phyloP scores from a whole-genome alignment of 2,888 invertebrate genomes.

The Oligia latruncula region DNA sequence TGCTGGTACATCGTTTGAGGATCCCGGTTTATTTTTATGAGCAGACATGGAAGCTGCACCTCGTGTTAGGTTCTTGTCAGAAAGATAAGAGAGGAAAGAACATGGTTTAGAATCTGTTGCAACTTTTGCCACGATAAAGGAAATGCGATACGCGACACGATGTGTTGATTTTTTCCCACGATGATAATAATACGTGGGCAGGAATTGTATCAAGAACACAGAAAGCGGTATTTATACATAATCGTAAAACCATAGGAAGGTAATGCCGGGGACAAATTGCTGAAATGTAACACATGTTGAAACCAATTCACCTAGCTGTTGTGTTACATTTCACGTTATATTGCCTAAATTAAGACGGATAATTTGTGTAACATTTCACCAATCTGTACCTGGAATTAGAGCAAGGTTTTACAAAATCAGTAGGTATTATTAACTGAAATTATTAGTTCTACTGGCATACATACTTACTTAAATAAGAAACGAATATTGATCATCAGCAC shows the following conservation, averaged over 20 bases:
- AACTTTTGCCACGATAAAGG: background rate
- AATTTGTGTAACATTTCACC: background rate
- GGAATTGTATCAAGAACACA: background rate
- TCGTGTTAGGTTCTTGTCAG: background rate
- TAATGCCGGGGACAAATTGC: background rate
- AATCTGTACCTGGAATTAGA: background rate
- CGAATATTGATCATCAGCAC: background rate
- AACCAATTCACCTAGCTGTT: background rate
- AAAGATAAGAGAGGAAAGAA: constrained; percentile 9
- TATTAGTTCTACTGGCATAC: no score
- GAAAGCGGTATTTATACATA: background rate
- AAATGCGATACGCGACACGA: constrained; percentile 8
- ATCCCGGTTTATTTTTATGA: constrained; percentile 9
- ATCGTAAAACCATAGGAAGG: background rate
- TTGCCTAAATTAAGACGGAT: no score
- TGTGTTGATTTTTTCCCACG: constrained; percentile 5
- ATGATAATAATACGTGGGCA: background rate
- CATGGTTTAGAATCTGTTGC: background rate
- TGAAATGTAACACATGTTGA: background rate
- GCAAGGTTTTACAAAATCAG: background rate
- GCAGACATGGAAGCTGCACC: background rate
- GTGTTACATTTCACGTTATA: background rate
- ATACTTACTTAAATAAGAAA: background rate
- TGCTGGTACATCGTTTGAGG: background rate
- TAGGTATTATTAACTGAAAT: no score